Conservation (phyloP, 2,113 vertebrate species). For the Planiliza haematocheilus region DNA sequence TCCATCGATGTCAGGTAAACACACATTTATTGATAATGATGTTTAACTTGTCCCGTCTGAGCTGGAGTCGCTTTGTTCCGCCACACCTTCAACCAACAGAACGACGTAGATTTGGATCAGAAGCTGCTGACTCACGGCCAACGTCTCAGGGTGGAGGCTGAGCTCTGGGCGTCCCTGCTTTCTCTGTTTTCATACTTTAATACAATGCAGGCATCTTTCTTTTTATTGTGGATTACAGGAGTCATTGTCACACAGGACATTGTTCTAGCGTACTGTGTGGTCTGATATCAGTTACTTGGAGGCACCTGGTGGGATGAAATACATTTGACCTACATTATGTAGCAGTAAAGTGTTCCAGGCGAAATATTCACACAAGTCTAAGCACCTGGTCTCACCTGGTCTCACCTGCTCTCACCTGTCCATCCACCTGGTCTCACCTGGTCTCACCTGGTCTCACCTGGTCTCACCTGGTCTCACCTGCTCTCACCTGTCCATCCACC, state of each 20-base stretch:
- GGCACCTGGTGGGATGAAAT: background rate
- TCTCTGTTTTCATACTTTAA: background rate
- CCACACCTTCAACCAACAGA: constrained; percentile 1
- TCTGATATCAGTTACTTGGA: background rate
- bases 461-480: no score
- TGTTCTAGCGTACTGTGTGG: background rate
- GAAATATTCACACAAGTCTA: background rate
- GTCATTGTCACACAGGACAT: background rate
- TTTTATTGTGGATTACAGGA: no score
- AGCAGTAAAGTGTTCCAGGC: background rate
- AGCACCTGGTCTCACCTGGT: no score
- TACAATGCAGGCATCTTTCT: background rate
- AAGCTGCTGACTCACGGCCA: background rate
- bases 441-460: no score
- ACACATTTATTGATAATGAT: background rate
- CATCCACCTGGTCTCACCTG: no score
- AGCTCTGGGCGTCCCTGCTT: background rate
- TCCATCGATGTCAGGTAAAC: no score
- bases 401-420: no score
- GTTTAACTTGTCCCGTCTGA: background rate
- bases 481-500: no score
- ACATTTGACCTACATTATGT: background rate
- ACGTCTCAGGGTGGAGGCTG: background rate
- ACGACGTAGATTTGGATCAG: background rate
- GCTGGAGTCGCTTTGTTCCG: no score